Percentiles rank a stretch among this genome's conserved stretches.
Evolutionary conservation across 2,113 vertebrate species (phyloP).

Genomic region (Narcine bancroftii): DNA sequence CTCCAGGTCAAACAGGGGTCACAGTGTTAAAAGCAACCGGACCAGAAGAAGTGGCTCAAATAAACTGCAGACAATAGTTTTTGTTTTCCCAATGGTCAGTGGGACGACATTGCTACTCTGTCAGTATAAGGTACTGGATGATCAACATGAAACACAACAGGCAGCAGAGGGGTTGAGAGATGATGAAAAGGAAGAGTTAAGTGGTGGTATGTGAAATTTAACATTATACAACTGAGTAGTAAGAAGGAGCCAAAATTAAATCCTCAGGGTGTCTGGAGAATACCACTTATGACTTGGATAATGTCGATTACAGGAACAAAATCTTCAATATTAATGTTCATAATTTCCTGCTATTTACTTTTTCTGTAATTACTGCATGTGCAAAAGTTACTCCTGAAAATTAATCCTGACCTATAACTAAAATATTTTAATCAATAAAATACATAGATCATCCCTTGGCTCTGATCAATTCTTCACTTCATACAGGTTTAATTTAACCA

Average conservation of each 20-base stretch:
- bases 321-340: not conserved
- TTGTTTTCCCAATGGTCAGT: too few species aligned
- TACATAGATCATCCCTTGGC: not conserved
- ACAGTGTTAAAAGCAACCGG: not conserved
- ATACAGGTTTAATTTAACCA: not conserved
- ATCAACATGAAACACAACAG: too few species aligned
- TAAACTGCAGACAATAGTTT: too few species aligned
- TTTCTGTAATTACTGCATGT: not conserved
- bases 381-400: not conserved
- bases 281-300: not conserved
- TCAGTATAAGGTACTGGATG: too few species aligned
- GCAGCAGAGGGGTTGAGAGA: too few species aligned
- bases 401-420: not conserved
- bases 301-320: not conserved
- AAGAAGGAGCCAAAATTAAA: too few species aligned
- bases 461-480: not conserved
- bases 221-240: too few species aligned
- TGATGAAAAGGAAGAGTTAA: too few species aligned
- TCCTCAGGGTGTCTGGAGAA: not conserved
- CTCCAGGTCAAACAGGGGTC: not conserved
- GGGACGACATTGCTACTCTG: too few species aligned
- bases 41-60: too few species aligned
- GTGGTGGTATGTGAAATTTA: too few species aligned
- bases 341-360: not conserved
- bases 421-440: not conserved